Conservation (phyloP, 2,888 invertebrate genomes). For the Dione vanillae region DNA sequence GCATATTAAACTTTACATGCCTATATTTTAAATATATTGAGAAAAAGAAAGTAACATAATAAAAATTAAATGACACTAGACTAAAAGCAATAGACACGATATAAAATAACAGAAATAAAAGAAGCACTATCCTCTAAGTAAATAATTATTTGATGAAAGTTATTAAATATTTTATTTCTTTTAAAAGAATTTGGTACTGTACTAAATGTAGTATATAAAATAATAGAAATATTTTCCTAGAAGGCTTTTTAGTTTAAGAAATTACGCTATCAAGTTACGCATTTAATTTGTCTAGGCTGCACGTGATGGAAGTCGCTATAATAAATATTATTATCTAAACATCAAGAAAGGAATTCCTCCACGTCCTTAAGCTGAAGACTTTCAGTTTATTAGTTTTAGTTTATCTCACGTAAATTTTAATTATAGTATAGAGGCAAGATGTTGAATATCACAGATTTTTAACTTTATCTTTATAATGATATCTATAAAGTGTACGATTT, state of each 20-base stretch:
- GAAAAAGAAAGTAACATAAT: too few species aligned
- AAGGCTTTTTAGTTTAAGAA: conserved; percentile 46
- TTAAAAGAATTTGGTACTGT: too few species aligned
- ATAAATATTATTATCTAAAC: conserved; percentile 82
- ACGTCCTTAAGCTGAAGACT: conserved; percentile 74
- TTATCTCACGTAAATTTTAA: conserved; percentile 53
- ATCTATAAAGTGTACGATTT: background rate
- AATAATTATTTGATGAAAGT: too few species aligned
- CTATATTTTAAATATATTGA: too few species aligned
- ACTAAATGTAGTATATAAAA: too few species aligned
- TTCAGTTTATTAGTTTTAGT: conserved; percentile 64
- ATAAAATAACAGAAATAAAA: too few species aligned
- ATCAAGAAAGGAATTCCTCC: conserved; percentile 78
- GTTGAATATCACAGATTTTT: conserved; percentile 15
- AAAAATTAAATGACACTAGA: too few species aligned
- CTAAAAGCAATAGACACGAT: too few species aligned
- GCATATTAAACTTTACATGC: too few species aligned
- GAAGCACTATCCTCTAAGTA: too few species aligned
- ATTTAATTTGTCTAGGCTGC: conserved; percentile 82
- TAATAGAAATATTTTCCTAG: conserved; percentile 44
- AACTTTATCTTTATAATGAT: background rate
- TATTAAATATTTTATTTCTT: too few species aligned
- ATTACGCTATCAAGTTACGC: conserved; percentile 74
- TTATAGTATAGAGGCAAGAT: conserved; percentile 43
- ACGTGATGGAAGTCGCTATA: conserved; percentile 67